phyloP scores from a whole-genome alignment of 1,140 invertebrate species.

The Ceratoteleas bidentatus region DNA sequence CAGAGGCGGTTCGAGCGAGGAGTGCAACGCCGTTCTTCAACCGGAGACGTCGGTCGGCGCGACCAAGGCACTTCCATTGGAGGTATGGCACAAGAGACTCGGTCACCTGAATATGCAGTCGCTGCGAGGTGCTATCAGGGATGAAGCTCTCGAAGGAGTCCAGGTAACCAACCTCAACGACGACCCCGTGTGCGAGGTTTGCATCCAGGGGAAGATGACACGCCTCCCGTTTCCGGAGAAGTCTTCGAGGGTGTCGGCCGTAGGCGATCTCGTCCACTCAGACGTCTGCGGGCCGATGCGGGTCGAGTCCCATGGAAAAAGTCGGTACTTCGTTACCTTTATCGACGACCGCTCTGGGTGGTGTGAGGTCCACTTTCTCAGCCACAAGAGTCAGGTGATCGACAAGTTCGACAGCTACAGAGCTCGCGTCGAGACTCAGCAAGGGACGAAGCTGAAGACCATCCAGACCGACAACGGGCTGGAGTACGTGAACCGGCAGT shows the following conservation, averaged over 20 bases:
- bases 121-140: not conserved
- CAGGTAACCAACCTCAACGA: not conserved
- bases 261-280: constrained; percentile 7
- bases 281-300: constrained; percentile 2
- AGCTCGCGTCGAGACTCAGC: constrained; percentile 59
- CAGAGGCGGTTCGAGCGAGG: not conserved
- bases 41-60: not conserved
- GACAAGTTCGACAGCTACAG: constrained; percentile 45
- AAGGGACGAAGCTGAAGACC: constrained; percentile 44
- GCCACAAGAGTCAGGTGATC: constrained; percentile 62
- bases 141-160: not conserved
- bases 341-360: constrained; percentile 66
- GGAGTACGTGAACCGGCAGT: constrained; percentile 65
- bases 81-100: constrained; percentile 6
- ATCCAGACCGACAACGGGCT: constrained; percentile 66
- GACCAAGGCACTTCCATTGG: not conserved
- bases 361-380: constrained; percentile 65
- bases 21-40: not conserved
- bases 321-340: constrained; percentile 61
- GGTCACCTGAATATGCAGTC: constrained; percentile 10
- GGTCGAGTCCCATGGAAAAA: not conserved
- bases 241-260: not conserved
- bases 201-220: constrained; percentile 3
- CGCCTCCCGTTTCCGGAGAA: not conserved
- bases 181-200: not conserved